Evolutionary conservation across 2,797 vertebrate species (phyloP), one percentile per base, ranked within the genome.

Genomic region (Neostethus bicornis): DNA sequence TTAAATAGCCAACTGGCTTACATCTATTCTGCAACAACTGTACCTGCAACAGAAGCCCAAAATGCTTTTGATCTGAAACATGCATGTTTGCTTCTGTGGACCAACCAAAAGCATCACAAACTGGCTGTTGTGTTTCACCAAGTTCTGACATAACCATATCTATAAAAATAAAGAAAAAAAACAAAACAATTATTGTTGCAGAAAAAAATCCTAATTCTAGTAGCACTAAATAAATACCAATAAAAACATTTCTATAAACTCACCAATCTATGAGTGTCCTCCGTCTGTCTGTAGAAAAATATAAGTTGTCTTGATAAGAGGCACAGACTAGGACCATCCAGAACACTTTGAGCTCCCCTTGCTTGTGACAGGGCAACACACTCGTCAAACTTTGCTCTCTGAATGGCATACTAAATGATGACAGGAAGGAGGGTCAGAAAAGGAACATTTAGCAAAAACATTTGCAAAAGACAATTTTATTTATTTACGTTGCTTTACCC

Each of bases 11-110:
- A 38, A 28, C 4, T 10, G 52, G 21, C 11, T 57, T 53, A 12
- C 11, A 13, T 12, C 20, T 1, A 0, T 24, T 20, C 49, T 43
- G 9, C 3, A 20, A 44, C 28, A 42, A 38, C 2, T 38, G 3
- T 64, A 91, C 92, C 90, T 92, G 90, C 91, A 92, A 83, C 90
- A 92, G 70, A 92, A 93, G 62, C 95, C 94, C 81, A 99, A 89
- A 66, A 99, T 84, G 77, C 94, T 93, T 92, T 98, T 98, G 86
- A 99, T 95, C 81, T 99, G 96, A 92, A 97, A 99, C 62, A 98
- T 77, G 83, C 96, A 98, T 0, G 92, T 96, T 45, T 94, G 91
- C 75, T 92, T 93, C 80, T 97, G 94, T 35, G 93, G 91, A 51
- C 95, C 94, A 14, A 90, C 84, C 80, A 99, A 79, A 52, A 96